Percentiles rank a stretch among this genome's conserved stretches.
phyloP scores from a whole-genome alignment of 37 sponge, comb jelly and placozoan genomes.

The Aphrocallistes beatrix region DNA sequence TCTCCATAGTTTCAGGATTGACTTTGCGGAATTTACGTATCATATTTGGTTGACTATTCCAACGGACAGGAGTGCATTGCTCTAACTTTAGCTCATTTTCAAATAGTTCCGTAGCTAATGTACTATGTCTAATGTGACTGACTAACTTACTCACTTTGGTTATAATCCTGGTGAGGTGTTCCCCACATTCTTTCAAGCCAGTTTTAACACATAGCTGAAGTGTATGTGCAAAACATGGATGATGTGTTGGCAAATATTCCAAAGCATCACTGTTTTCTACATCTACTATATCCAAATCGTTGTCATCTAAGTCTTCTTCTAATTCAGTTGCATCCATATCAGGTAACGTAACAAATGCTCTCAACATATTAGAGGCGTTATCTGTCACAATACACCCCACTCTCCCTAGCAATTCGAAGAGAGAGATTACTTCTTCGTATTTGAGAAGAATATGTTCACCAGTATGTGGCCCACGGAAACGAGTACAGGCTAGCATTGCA shows the following conservation, averaged over 20 bases:
- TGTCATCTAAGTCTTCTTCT: not conserved
- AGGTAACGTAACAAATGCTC: not conserved
- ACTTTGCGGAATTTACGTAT: not conserved
- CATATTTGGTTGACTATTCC: not conserved
- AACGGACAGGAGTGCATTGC: not conserved
- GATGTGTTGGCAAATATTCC: not conserved
- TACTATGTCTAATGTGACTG: not conserved
- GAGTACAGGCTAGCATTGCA: conserved; percentile 16
- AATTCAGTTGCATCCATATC: not conserved
- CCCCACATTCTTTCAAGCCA: too few species aligned
- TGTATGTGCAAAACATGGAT: not conserved
- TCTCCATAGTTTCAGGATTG: not conserved
- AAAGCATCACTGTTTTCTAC: too few species aligned
- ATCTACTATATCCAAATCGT: not conserved
- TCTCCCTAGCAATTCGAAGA: not conserved
- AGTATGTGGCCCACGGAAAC: conserved; percentile 19
- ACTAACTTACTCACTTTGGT: not conserved
- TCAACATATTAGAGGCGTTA: not conserved
- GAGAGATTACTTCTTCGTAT: conserved; percentile 16
- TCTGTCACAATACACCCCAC: conserved; percentile 14
- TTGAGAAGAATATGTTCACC: conserved; percentile 14
- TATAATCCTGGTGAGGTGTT: not conserved
- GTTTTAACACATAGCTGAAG: not conserved
- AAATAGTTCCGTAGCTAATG: not conserved
- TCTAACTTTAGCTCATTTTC: not conserved